These are phyloP conservation scores for Cyrtodaria siliqua DNA, from an alignment of 2,888 invertebrate species.

Conservation along the genomic window DNA sequence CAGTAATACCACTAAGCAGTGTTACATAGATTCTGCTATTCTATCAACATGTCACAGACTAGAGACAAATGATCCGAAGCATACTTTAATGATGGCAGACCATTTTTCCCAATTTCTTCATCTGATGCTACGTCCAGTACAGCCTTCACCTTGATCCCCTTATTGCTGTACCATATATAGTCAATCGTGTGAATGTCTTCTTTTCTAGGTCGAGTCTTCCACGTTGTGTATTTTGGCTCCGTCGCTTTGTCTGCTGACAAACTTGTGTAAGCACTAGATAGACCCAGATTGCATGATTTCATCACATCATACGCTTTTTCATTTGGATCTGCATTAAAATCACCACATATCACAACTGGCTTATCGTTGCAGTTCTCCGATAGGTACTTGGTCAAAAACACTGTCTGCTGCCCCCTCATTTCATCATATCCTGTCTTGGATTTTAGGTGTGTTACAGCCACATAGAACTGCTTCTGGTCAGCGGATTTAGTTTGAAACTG, in stretches of 20 bases:
- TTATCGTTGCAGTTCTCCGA: conserved; percentile 50
- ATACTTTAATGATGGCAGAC: conserved; percentile 90
- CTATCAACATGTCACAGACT: conserved; percentile 82
- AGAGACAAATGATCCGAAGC: conserved; percentile 93
- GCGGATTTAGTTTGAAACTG: conserved; percentile 58
- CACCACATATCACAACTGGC: conserved; percentile 90
- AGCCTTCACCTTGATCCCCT: conserved; percentile 88
- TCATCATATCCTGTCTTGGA: conserved; percentile 88
- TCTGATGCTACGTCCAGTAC: conserved; percentile 89
- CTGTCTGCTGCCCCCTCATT: conserved; percentile 77
- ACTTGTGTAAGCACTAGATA: conserved; percentile 84
- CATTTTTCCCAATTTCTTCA: conserved; percentile 89
- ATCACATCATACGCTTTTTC: conserved; percentile 91
- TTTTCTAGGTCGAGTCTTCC: conserved; percentile 89
- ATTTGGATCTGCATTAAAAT: conserved; percentile 92
- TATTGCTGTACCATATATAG: conserved; percentile 87
- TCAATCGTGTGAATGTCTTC: conserved; percentile 92
- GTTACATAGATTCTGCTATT: too few species aligned
- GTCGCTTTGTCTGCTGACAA: conserved; percentile 80
- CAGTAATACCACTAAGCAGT: too few species aligned
- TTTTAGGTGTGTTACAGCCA: conserved; percentile 92
- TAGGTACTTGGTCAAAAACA: conserved; percentile 71
- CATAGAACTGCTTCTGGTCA: conserved; percentile 87
- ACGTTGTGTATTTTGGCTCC: conserved; percentile 92
- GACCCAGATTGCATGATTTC: conserved; percentile 67